phyloP scores from a whole-genome alignment of 2,888 invertebrate species.

The Epinotia brunnichana region DNA sequence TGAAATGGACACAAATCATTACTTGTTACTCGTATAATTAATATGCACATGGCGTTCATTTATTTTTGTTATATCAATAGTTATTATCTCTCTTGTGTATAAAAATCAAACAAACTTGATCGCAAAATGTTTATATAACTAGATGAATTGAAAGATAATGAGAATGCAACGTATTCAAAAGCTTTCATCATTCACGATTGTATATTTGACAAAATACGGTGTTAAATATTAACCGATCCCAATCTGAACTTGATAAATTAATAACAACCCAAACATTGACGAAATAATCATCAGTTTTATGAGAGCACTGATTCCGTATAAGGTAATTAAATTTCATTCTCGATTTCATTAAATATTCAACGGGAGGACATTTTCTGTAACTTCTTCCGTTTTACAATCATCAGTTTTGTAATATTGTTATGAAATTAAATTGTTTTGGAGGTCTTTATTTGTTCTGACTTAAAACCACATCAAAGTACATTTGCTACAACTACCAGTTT shows the following conservation, averaged over 20 bases:
- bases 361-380: slow-evolving; percentile 61
- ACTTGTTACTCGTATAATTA: not conserved
- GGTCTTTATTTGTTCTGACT: not conserved
- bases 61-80: too few relatives aligned
- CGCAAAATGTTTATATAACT: not conserved
- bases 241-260: slow-evolving; percentile 49
- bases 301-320: slow-evolving; percentile 63
- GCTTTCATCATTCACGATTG: not conserved
- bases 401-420: slow-evolving; percentile 46
- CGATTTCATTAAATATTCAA: slow-evolving; percentile 75
- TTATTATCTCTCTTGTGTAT: not conserved
- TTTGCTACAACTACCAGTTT: not conserved
- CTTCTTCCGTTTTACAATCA: slow-evolving; percentile 54
- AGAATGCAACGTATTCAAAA: not conserved
- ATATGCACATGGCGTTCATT: too few relatives aligned
- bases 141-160: too few relatives aligned
- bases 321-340: slow-evolving; percentile 71
- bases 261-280: slow-evolving; percentile 55
- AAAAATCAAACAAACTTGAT: not conserved
- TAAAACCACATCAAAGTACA: not conserved
- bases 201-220: not conserved
- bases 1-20: not conserved
- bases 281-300: slow-evolving; percentile 63
- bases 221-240: slow-evolving; percentile 36
- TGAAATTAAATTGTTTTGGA: not conserved